Base-by-base conservation (phyloP, 2,113 vertebrate genomes). In the Nerophis ophidion region DNA sequence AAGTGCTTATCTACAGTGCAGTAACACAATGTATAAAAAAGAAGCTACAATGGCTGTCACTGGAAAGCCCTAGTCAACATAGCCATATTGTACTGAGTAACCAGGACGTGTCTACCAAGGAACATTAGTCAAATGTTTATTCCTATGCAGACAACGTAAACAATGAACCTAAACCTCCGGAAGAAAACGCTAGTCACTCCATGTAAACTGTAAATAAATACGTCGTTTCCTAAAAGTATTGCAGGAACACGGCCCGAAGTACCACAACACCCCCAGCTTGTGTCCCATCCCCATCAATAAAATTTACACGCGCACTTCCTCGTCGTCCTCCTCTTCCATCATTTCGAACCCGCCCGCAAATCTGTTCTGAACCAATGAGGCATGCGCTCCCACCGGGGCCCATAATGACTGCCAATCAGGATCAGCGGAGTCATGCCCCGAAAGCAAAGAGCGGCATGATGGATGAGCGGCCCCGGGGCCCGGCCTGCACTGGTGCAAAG, bases 381-480 rank as follows among this genome's bases (percentile, higher is more conserved):
- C 80, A 14, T 71, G 59, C 65, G 73, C 57, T 81, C 74, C 76
- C 78, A 55, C 60, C 11, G 72, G 16, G 81, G 71, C 73, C 15
- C 8, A 66, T 81, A 79, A 83, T 76, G 81, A 83, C 77, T 74
- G 83, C 83, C 81, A 83, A 85, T 89, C 85, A 82, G 75, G 61
- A 76, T 72, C 77, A 74, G 46, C 7, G 45, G 76, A 48, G 75
- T 74, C 15, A 47, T 60, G 72, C 66, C 80, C 71, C 70, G 26
- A 19, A 66, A 76, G 76, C 75, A n/a, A 59, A 66, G 57, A 63
- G 61, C 50, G 49, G 59, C 33, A 79, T 82, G 84, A 86, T 67
- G 70, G 71, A 86, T 81, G 84, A 76, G 60, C 74, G 69, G 65
- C 80, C 66, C 15, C 40, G 12, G 33, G 76, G 80, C 75, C 66